Base-by-base conservation (phyloP, 2,888 invertebrate genomes). In the Agonopterix alstromeriana region DNA sequence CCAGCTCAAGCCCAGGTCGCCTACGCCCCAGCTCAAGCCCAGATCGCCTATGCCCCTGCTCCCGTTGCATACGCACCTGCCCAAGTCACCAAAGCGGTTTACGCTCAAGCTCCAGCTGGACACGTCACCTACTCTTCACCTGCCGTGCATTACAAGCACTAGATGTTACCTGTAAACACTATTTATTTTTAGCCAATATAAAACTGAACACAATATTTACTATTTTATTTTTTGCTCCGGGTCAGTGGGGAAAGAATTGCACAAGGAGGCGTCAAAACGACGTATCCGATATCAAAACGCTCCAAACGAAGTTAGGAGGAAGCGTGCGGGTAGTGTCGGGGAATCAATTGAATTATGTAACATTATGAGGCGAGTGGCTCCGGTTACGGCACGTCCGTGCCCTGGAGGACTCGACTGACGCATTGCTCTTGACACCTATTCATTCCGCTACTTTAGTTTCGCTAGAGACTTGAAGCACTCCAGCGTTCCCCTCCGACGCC, bases 261-360 rank as follows among this genome's bases (percentile, higher is more conserved):
- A 61, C 70, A 45, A 82, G 80, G 73, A 83, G 80, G 79, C 79
- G 82, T 82, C 75, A 77, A 80, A 83, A 67, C 78, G 77, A 65
- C 70, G 85, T 81, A 88, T 88, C 87, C 79, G 84, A 88, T 88
- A 88, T 87, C 87, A 86, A 86, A 87, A 86, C 84, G 87, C 66
- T 80, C 63, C 64, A 83, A 86, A 88, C 81, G 83, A 87, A 86
- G 87, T 88, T 88, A 87, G 65, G 61, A 73, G 70, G 74, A 79
- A 83, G 82, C 84, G 84, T 85, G 86, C 77, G 84, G 84, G 82
- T 82, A 84, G 86, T 83, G 85, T 83, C 75, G 84, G 85, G 79
- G 82, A 82, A 85, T 82, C 84, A 87, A 88, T 87, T 85, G 87
- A 85, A 84, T 88, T 86, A 86, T 77, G 84, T 82, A 79, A 75